Conservation (phyloP, 1,140 invertebrate genomes). For the Olivierus martensii region DNA sequence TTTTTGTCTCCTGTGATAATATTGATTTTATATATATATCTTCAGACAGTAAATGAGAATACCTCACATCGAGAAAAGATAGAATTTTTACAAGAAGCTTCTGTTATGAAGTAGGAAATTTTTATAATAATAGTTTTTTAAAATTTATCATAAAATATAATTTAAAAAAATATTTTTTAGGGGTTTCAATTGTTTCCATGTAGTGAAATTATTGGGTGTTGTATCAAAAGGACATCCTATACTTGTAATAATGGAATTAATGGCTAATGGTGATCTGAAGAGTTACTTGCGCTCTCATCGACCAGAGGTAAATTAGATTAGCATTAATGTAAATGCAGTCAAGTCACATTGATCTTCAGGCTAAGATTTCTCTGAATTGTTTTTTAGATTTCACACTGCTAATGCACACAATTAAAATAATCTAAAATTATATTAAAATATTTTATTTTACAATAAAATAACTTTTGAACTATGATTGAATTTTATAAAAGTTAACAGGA, state of each 20-base stretch:
- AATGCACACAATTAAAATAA: too few relatives aligned
- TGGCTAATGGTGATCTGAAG: slow-evolving; percentile 90
- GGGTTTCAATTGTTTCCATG: slow-evolving; percentile 81
- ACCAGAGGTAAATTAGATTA: slow-evolving; percentile 37
- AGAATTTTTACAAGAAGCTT: slow-evolving; percentile 89
- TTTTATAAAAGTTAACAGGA: too few relatives aligned
- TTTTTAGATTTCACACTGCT: too few relatives aligned
- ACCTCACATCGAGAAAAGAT: slow-evolving; percentile 69
- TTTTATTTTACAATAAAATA: too few relatives aligned
- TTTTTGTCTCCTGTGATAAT: too few relatives aligned
- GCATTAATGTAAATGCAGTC: too few relatives aligned
- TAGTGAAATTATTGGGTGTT: slow-evolving; percentile 84
- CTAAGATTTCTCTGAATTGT: too few relatives aligned
- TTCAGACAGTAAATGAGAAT: slow-evolving; percentile 46
- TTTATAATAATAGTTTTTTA: slow-evolving; percentile 15
- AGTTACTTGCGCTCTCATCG: slow-evolving; percentile 73
- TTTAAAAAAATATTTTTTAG: slow-evolving; percentile 28
- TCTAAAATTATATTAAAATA: too few relatives aligned
- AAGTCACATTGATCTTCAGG: too few relatives aligned
- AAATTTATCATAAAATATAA: too few relatives aligned
- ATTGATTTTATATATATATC: too few relatives aligned
- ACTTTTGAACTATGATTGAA: too few relatives aligned
- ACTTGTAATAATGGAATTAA: slow-evolving; percentile 93
- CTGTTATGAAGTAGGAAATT: slow-evolving; percentile 73
- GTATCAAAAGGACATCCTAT: slow-evolving; percentile 83